Conservation (phyloP, 2,797 vertebrate species). For the Euthynnus affinis region DNA sequence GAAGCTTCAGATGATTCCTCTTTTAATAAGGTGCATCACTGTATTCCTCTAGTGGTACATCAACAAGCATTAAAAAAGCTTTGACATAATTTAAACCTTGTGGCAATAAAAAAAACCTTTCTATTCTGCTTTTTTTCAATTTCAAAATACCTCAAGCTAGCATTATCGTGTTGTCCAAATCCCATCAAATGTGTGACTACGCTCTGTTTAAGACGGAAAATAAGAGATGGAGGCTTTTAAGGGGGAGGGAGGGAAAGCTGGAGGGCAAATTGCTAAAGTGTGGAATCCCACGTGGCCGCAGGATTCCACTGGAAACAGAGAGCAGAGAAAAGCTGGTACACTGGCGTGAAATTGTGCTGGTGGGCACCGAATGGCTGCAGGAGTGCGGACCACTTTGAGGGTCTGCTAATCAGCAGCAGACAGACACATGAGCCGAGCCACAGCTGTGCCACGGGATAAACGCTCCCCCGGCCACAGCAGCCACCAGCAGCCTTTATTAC, state of each 20-base stretch:
- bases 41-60: slow-evolving; percentile 48
- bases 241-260: slow-evolving; percentile 30
- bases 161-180: slow-evolving; percentile 61
- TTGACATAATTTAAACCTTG: slow-evolving; percentile 33
- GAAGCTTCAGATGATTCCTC: slow-evolving; percentile 53
- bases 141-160: slow-evolving; percentile 65
- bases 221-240: slow-evolving; percentile 66
- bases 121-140: slow-evolving; percentile 40
- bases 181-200: slow-evolving; percentile 68
- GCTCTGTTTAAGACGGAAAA: slow-evolving; percentile 60
- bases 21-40: slow-evolving; percentile 48
- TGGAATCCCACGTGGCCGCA: slow-evolving; percentile 68
- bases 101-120: not conserved
- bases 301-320: slow-evolving; percentile 74
- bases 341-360: slow-evolving; percentile 85
- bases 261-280: slow-evolving; percentile 72
- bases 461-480: slow-evolving; percentile 59
- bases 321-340: slow-evolving; percentile 62
- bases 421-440: slow-evolving; percentile 78
- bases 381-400: slow-evolving; percentile 80
- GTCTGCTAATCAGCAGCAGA: slow-evolving; percentile 84
- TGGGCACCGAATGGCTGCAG: slow-evolving; percentile 74
- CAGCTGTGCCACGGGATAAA: slow-evolving; percentile 83
- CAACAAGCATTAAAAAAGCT: slow-evolving; percentile 36
- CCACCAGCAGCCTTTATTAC: slow-evolving; percentile 79